phyloP scores from a whole-genome alignment of 2,888 invertebrate genomes.

The Ophioninae sp. region DNA sequence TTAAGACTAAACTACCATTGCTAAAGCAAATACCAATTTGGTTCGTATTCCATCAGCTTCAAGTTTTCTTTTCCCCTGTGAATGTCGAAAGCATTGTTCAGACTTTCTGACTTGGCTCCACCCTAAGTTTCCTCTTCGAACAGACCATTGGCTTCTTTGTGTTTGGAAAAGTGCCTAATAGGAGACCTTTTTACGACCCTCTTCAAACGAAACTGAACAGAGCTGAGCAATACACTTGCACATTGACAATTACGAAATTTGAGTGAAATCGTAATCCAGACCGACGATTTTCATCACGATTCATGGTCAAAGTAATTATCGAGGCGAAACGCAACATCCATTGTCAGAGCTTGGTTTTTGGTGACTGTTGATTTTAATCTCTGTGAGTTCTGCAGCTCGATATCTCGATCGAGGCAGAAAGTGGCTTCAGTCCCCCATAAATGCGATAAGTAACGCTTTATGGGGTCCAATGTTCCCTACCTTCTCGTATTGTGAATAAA shows the following conservation, averaged over 20 bases:
- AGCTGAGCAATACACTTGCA: background rate
- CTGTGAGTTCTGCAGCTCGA: constrained; percentile 20
- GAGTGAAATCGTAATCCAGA: constrained; percentile 10
- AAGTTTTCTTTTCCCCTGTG: constrained; percentile 20
- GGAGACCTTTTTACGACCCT: constrained; percentile 44
- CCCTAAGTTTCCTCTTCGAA: constrained; percentile 11
- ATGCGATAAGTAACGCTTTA: constrained; percentile 38
- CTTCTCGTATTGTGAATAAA: background rate
- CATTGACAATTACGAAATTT: constrained; percentile 21
- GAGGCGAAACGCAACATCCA: constrained; percentile 4
- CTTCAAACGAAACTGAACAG: background rate
- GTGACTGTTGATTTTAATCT: background rate
- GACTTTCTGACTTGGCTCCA: constrained; percentile 53
- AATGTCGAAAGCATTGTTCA: constrained; percentile 20
- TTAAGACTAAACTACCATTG: background rate
- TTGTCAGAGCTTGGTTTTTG: background rate
- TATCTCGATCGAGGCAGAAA: constrained; percentile 14
- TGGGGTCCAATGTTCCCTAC: constrained; percentile 20
- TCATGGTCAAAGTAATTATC: constrained; percentile 26
- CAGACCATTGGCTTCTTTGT: constrained; percentile 63
- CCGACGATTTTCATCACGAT: constrained; percentile 22
- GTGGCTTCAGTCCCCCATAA: constrained; percentile 24
- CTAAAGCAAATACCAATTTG: constrained; percentile 41
- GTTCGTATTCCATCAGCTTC: constrained; percentile 15
- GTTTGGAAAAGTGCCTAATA: constrained; percentile 62